Conservation (phyloP, 2,888 invertebrate genomes). For the Trichopria drosophilae region DNA sequence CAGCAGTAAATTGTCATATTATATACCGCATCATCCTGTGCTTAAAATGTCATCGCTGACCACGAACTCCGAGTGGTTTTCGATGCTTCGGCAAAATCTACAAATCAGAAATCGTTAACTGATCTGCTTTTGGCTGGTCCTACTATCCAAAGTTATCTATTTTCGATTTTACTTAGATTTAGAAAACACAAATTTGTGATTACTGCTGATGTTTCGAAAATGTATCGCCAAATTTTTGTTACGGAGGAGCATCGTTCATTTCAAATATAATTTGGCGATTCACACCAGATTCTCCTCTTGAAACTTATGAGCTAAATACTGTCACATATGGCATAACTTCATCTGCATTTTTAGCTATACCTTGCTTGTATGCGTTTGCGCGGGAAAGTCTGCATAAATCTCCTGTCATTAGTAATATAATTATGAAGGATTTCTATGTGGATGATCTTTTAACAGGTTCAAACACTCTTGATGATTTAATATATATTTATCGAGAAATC, state of each 20-base stretch:
- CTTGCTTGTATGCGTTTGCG: too few species aligned
- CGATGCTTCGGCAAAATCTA: conserved; percentile 36
- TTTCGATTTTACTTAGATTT: conserved; percentile 31
- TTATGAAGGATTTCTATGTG: too few species aligned
- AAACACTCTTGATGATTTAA: too few species aligned
- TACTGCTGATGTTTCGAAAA: too few species aligned
- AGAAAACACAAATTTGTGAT: conserved; percentile 22
- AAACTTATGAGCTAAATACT: conserved; percentile 20
- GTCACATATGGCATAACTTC: conserved; percentile 37
- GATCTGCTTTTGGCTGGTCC: conserved; percentile 34
- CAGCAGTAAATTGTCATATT: conserved; percentile 19
- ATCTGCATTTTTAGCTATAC: conserved; percentile 30
- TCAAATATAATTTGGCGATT: conserved; percentile 41
- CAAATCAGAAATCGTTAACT: conserved; percentile 36
- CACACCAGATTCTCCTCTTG: conserved; percentile 6
- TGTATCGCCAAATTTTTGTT: too few species aligned
- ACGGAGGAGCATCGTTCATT: too few species aligned
- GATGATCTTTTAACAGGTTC: too few species aligned
- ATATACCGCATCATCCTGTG: conserved; percentile 41
- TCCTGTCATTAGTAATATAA: too few species aligned
- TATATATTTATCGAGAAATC: too few species aligned
- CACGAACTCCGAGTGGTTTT: conserved; percentile 41
- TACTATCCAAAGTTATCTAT: conserved; percentile 28
- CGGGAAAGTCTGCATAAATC: too few species aligned
- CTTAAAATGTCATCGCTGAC: conserved; percentile 31